Evolutionary conservation across 2,797 vertebrate genomes (phyloP), one percentile per base, ranked within the genome.

Genomic region (Neostethus bicornis): DNA sequence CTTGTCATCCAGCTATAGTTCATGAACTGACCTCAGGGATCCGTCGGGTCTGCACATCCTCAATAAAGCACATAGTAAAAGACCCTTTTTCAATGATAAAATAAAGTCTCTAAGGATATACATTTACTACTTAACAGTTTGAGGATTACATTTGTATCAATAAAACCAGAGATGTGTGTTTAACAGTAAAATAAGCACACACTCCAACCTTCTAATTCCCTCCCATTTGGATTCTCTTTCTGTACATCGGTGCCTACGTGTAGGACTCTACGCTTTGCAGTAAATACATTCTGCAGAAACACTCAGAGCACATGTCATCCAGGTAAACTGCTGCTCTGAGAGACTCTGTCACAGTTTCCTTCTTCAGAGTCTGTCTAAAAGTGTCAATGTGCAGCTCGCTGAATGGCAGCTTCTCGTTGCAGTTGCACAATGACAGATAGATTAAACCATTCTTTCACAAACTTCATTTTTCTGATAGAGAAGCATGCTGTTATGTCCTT

Each of bases 311-410:
- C 39, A 73, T 81, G 81, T 77, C 75, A 76, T 60, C 48, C 28
- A 38, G 47, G 73, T 73, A 80, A 84, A 72, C 70, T 69, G 65
- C 35, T 9, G n/a, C 41, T 71, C 44, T 9, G 61, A 55, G 46
- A 73, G 66, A 75, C 70, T 69, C 56, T 51, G 68, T 77, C 70
- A 66, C 60, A 60, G 52, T 65, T 61, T 61, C 54, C 61, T 57
- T 35, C 66, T 66, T 65, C 63, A 17, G 43, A 68, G 50, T 67
- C 23, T 32, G 35, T 76, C 47, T 66, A 51, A 55, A 51, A 47
- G 50, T 79, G 75, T 79, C 75, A 67, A 51, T 31, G 26, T 51
- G 60, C 61, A 12, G 57, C 56, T 51, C 57, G 0, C 11, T 67
- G 72, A 75, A 47, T 66, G 73, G 66, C 80, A 82, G 68, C 60